phyloP scores from a whole-genome alignment of 2,888 invertebrate genomes.

The Apocheima hispidaria region DNA sequence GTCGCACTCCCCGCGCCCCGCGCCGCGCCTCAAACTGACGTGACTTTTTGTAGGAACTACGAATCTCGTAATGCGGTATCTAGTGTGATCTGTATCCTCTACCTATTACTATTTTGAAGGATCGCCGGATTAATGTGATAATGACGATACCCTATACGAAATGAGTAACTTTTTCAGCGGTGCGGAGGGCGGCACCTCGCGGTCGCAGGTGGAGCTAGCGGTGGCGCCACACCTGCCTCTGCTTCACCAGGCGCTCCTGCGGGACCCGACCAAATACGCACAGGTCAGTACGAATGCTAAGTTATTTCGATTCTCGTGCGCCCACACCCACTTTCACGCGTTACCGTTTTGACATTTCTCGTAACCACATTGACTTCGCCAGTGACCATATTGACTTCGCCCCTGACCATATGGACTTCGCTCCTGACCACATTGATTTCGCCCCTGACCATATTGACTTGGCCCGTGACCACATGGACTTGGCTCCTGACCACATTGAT shows the following conservation, averaged over 20 bases:
- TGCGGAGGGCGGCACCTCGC: constrained; percentile 44
- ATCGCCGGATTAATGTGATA: no score
- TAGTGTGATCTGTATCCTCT: no score
- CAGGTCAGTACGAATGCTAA: constrained; percentile 14
- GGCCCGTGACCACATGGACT: not conserved
- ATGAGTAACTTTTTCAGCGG: constrained; percentile 11
- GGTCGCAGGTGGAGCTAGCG: constrained; percentile 68
- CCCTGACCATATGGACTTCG: not conserved
- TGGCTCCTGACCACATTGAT: not conserved
- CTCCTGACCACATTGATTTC: not conserved
- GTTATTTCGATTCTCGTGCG: no score
- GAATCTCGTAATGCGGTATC: no score
- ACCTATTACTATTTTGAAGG: no score
- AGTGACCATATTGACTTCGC: not conserved
- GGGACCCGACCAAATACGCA: constrained; percentile 40
- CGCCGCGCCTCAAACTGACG: no score
- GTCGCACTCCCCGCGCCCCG: no score
- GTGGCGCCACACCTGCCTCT: constrained; percentile 79
- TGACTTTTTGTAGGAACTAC: no score
- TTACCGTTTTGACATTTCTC: no score
- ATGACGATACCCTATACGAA: no score
- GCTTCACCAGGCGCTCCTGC: constrained; percentile 77
- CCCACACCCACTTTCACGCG: not conserved
- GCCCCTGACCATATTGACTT: not conserved
- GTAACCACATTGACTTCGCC: not conserved